Evolutionary conservation across 2,113 vertebrate species (phyloP), one percentile per base, ranked within the genome.

Genomic region (Lynx canadensis): DNA sequence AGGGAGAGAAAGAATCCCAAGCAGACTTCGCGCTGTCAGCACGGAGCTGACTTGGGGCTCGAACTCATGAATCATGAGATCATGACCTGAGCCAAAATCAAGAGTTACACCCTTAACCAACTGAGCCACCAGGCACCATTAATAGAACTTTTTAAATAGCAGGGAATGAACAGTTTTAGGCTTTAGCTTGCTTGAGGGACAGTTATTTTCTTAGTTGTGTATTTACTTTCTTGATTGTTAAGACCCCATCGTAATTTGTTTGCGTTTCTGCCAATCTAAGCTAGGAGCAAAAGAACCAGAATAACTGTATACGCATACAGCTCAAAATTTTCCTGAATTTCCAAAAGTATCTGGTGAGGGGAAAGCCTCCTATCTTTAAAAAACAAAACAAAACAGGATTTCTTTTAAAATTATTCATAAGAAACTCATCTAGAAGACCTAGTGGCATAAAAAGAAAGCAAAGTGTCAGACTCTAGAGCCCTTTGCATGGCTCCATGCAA

Each of bases 331-430:
- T 85, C 50, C 36, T 71, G 92, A 88, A n/a, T 36, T 85, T 76
- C 36, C 38, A 31, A 63, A 93, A 89, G 55, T 78, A 85, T 15
- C 66, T 63, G 52, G 19, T 52, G 63, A 94, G 36, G 41, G 27
- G 31, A 91, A 89, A 87, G 8, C 7, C 4, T 83, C n/a, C 63
- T 45, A 21, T 50, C 16, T 36, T n/a, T 84, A 55, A 29, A 60
- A 71, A 36, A 57, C 27, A 83, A 33, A 63, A 19, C 6, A 57
- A 27, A n/a, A 60, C 14, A 18, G 9, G 19, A 65, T 90, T 83
- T 92, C 13, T 92, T 91, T 96, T 33, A 80, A 88, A 87, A 89
- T 92, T 93, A 65, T 57, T 78, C 29, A 63, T 82, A 83, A 96
- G 79, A 93, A 91, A 97, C 9, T 33, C 38, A 78, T 31, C 45